Conservation (phyloP, 2,888 invertebrate species). For the Odontomyia ornata region DNA sequence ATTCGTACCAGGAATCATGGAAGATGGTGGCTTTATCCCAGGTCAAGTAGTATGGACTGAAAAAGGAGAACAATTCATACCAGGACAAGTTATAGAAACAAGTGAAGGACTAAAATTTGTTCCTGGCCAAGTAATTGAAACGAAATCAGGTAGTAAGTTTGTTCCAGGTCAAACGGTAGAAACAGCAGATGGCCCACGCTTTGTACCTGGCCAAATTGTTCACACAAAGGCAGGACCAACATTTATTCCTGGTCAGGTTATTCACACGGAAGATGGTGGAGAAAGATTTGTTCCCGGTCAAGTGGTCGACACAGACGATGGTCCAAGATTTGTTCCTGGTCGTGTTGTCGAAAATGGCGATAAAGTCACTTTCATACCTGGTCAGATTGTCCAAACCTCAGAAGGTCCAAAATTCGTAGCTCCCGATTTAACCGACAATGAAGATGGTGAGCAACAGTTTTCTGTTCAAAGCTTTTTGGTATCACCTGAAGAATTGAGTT, state of each 20-base stretch:
- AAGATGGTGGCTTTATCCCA: constrained; percentile 73
- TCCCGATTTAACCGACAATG: constrained; percentile 73
- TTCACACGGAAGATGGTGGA: constrained; percentile 66
- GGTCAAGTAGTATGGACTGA: constrained; percentile 76
- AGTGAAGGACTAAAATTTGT: constrained; percentile 76
- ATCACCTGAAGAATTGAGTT: constrained; percentile 64
- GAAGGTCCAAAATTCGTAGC: constrained; percentile 76
- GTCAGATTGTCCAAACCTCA: constrained; percentile 78
- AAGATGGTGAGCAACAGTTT: constrained; percentile 72
- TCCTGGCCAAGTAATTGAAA: constrained; percentile 78
- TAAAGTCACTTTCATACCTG: constrained; percentile 79
- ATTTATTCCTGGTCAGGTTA: constrained; percentile 81
- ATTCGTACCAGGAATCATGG: constrained; percentile 76
- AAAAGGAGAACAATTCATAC: constrained; percentile 75
- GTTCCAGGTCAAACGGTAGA: constrained; percentile 79
- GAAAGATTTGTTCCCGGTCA: constrained; percentile 70
- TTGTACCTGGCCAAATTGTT: constrained; percentile 82
- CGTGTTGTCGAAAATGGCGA: constrained; percentile 77
- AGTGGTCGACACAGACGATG: constrained; percentile 77
- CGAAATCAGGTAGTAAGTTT: constrained; percentile 74
- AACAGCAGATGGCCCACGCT: constrained; percentile 75
- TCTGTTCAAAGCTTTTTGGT: constrained; percentile 75
- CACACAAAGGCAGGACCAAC: constrained; percentile 79
- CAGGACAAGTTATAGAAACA: constrained; percentile 77
- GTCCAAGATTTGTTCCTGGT: constrained; percentile 76